phyloP scores from a whole-genome alignment of 2,888 invertebrate species.

The Napeogenes inachia region DNA sequence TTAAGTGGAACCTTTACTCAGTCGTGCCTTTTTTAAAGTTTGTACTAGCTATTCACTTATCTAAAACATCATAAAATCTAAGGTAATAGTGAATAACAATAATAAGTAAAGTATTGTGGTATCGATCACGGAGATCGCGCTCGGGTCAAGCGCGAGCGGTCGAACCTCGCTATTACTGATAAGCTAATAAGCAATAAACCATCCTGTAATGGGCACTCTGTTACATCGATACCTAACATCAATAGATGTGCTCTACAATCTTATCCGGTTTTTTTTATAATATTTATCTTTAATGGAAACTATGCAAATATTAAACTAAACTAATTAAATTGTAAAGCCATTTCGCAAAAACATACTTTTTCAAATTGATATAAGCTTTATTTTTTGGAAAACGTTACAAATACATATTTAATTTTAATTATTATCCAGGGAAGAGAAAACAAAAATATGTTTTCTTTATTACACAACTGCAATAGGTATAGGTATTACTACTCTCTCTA shows the following conservation, averaged over 20 bases:
- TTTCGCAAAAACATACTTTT: too few species aligned
- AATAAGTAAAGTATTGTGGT: slow-evolving; percentile 15
- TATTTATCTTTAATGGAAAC: too few species aligned
- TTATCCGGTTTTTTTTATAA: too few species aligned
- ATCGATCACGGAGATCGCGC: slow-evolving; percentile 21
- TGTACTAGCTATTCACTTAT: neutral
- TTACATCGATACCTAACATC: neutral
- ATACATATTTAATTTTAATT: too few species aligned
- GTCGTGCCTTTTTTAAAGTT: slow-evolving; percentile 3
- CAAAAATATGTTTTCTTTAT: too few species aligned
- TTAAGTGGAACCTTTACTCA: slow-evolving; percentile 16
- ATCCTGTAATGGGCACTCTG: neutral
- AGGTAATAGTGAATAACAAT: slow-evolving; percentile 13
- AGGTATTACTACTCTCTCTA: too few species aligned
- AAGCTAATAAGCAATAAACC: slow-evolving; percentile 5
- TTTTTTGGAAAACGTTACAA: too few species aligned
- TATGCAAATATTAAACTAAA: too few species aligned
- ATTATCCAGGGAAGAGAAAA: too few species aligned
- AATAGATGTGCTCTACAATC: neutral
- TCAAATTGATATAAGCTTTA: too few species aligned
- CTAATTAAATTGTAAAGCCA: too few species aligned
- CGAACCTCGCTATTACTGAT: neutral
- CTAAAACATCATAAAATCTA: neutral
- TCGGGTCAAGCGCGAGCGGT: neutral
- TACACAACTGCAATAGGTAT: too few species aligned